These are phyloP conservation scores for Zaprionus ghesquierei DNA, from an alignment of 1,140 invertebrate species.

Conservation along the genomic window DNA sequence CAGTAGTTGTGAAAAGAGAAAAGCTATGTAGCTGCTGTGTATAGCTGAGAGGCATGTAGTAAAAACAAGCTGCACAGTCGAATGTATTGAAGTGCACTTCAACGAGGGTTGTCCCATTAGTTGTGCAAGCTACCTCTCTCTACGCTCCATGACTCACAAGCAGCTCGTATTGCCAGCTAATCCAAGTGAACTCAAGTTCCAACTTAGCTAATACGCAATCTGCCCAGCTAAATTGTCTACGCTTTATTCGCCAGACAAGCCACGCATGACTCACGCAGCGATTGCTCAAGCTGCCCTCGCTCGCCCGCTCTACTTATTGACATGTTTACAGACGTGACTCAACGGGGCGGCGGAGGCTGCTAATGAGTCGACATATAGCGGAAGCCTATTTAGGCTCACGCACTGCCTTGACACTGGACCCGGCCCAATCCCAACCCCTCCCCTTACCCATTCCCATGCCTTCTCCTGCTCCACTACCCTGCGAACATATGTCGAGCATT, in stretches of 20 bases:
- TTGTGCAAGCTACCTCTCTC: too few species aligned
- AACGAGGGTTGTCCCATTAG: too few species aligned
- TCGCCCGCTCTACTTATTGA: slow-evolving; percentile 12
- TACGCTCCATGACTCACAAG: too few species aligned
- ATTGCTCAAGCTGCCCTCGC: slow-evolving; percentile 11
- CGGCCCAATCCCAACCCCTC: background rate
- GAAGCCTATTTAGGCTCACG: slow-evolving; percentile 46
- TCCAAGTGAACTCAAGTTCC: background rate
- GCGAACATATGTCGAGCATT: slow-evolving; percentile 44
- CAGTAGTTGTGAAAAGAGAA: background rate
- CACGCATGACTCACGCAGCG: background rate
- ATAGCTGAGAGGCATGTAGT: too few species aligned
- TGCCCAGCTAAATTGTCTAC: too few species aligned
- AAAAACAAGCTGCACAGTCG: too few species aligned
- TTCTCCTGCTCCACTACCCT: background rate
- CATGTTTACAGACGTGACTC: slow-evolving; percentile 11
- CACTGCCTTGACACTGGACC: slow-evolving; percentile 61
- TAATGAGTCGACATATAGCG: slow-evolving; percentile 45
- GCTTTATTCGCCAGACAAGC: background rate
- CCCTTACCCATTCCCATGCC: background rate
- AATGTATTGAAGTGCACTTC: too few species aligned
- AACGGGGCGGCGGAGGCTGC: slow-evolving; percentile 2
- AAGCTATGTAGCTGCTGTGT: too few species aligned
- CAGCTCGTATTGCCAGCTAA: too few species aligned
- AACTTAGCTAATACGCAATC: background rate